A percentile compares a stretch with the other conserved stretches of the same genome.
These are phyloP conservation scores for Macropodus opercularis DNA, from an alignment of 2,797 vertebrate species.

Conservation along the genomic window DNA sequence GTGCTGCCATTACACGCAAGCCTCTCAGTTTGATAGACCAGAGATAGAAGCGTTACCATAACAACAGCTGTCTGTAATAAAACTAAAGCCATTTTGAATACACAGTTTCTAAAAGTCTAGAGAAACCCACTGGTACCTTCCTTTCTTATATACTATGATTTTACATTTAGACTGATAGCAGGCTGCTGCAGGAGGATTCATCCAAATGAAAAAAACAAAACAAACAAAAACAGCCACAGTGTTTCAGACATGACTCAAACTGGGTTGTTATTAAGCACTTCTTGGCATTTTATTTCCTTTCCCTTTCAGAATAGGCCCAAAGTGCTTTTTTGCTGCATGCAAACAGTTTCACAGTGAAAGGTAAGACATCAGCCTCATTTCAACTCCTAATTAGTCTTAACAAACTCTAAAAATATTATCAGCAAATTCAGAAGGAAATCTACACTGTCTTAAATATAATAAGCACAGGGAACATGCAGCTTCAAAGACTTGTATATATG, in stretches of 20 bases:
- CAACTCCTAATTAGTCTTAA: slow-evolving; percentile 29
- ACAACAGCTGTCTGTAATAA: slow-evolving; percentile 42
- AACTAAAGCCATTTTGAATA: slow-evolving; percentile 37
- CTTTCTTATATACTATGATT: slow-evolving; percentile 23
- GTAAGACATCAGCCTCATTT: slow-evolving; percentile 19
- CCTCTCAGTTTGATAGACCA: slow-evolving; percentile 42
- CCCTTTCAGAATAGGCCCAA: neutral
- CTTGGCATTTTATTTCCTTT: slow-evolving; percentile 13
- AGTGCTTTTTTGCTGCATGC: slow-evolving; percentile 4
- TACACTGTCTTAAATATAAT: slow-evolving; percentile 11
- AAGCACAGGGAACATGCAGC: neutral
- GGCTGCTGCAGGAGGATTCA: neutral
- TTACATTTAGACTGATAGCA: slow-evolving; percentile 9
- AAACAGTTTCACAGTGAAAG: slow-evolving; percentile 3
- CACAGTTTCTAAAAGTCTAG: slow-evolving; percentile 37
- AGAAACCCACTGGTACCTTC: slow-evolving; percentile 38
- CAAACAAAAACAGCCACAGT: neutral
- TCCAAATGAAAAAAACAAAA: slow-evolving; percentile 1
- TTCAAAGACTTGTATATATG: slow-evolving; percentile 17
- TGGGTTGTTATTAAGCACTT: slow-evolving; percentile 14
- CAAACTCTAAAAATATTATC: slow-evolving; percentile 27
- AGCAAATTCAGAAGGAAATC: slow-evolving; percentile 28
- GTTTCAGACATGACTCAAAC: neutral
- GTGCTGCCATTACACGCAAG: slow-evolving; percentile 40
- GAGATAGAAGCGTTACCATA: slow-evolving; percentile 58